Percentiles rank a stretch among this genome's conserved stretches.
These are phyloP conservation scores for Drosophila parvula DNA, from an alignment of 1,140 invertebrate genomes.

Conservation along the genomic window DNA sequence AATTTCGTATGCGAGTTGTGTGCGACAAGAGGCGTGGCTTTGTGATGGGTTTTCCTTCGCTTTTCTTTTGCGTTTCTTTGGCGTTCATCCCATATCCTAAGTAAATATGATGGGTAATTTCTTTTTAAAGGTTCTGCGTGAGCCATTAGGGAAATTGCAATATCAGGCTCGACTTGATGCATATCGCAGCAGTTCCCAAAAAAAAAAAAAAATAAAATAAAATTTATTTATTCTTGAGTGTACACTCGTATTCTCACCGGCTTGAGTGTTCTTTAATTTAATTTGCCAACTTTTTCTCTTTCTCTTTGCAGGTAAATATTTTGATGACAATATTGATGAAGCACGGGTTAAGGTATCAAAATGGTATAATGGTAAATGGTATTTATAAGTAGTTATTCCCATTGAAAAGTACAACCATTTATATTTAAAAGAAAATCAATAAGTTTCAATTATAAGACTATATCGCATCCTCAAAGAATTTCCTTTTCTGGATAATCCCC, in stretches of 20 bases:
- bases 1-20: slow-evolving; percentile 79
- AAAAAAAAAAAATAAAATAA: slow-evolving; percentile 77
- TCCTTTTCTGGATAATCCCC: neutral
- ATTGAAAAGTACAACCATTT: no score
- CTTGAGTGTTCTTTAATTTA: slow-evolving; percentile 32
- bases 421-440: no score
- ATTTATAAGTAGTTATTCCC: no score
- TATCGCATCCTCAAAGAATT: neutral
- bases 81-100: slow-evolving; percentile 58
- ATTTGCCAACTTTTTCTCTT: slow-evolving; percentile 7
- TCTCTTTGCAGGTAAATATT: slow-evolving; percentile 62
- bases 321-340: slow-evolving; percentile 3
- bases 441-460: neutral
- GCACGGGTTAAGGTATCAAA: neutral
- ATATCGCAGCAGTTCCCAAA: slow-evolving; percentile 26
- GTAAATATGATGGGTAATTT: slow-evolving; percentile 81
- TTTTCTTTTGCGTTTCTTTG: slow-evolving; percentile 14
- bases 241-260: slow-evolving; percentile 4
- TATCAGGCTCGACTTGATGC: slow-evolving; percentile 43
- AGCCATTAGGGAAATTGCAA: slow-evolving; percentile 76
- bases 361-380: neutral
- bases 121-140: slow-evolving; percentile 76
- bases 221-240: slow-evolving; percentile 38
- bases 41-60: slow-evolving; percentile 29
- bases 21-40: slow-evolving; percentile 23